Evolutionary conservation across 2,888 invertebrate genomes (phyloP).

Genomic region (Conistra vaccinii): DNA sequence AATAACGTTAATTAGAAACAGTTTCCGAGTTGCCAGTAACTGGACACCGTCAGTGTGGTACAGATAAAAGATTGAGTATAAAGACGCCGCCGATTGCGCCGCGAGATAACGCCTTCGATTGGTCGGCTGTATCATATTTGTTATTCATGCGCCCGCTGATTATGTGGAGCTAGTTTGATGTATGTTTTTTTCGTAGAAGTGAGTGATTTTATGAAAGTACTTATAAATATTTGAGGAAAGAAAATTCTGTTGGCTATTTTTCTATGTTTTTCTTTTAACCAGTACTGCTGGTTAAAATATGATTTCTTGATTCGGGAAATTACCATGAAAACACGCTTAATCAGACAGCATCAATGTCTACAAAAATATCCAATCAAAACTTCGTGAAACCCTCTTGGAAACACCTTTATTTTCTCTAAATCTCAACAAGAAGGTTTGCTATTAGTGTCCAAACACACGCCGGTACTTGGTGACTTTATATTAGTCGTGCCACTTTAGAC

Average conservation of each 20-base stretch:
- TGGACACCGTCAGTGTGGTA: constrained; percentile 75
- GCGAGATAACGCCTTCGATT: constrained; percentile 69
- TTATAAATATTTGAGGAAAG: not conserved
- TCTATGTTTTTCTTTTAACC: not conserved
- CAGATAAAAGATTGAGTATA: constrained; percentile 75
- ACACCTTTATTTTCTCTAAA: constrained; percentile 21
- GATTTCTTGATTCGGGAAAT: not conserved
- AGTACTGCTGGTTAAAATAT: not conserved
- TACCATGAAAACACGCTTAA: not conserved
- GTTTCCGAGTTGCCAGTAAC: constrained; percentile 79
- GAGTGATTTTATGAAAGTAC: not conserved
- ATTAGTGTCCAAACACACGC: constrained; percentile 68
- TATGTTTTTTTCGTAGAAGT: constrained; percentile 20
- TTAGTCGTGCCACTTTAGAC: constrained; percentile 70
- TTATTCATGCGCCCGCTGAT: constrained; percentile 45
- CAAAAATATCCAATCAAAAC: not conserved
- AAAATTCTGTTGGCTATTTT: not conserved
- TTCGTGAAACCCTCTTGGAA: constrained; percentile 4
- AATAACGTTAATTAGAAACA: constrained; percentile 88
- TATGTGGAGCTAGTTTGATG: constrained; percentile 27
- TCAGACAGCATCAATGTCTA: too few relatives aligned
- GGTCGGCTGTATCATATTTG: constrained; percentile 71
- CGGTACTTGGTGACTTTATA: constrained; percentile 70
- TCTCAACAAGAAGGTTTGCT: constrained; percentile 58
- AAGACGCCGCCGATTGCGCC: constrained; percentile 74